Conservation (phyloP, 2,113 vertebrate genomes). For the Oryzias melastigma region DNA sequence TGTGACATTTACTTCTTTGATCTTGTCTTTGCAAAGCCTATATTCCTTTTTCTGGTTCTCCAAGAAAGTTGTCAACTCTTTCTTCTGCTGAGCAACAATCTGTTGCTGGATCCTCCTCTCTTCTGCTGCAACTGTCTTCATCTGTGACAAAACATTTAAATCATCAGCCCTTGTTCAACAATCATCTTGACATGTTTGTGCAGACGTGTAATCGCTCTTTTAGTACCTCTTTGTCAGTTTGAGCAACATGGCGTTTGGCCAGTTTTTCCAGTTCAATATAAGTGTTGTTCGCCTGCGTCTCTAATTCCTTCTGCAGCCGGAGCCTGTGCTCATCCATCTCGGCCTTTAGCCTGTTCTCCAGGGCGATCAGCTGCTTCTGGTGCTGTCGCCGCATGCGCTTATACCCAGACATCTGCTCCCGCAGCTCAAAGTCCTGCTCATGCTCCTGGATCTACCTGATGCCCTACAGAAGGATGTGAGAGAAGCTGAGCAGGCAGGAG, state of each 20-base stretch:
- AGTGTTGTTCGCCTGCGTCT: constrained; percentile 98
- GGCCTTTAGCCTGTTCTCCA: constrained; percentile 99
- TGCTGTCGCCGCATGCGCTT: constrained; percentile 99
- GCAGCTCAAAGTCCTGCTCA: constrained; percentile 99
- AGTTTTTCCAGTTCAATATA: constrained; percentile 99
- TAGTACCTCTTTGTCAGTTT: constrained; percentile 94
- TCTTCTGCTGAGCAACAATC: constrained; percentile 98
- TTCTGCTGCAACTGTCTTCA: constrained; percentile 91
- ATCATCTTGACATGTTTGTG: neutral
- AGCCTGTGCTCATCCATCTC: constrained; percentile 99
- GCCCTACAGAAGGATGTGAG: constrained; percentile 77
- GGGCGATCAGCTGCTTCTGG: constrained; percentile 99
- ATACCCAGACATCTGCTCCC: constrained; percentile 99
- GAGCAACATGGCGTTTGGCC: constrained; percentile 94
- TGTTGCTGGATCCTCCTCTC: constrained; percentile 99
- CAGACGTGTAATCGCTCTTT: neutral
- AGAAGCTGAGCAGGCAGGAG: constrained; percentile 19
- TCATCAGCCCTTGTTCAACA: constrained; percentile 2
- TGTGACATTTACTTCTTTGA: constrained; percentile 86
- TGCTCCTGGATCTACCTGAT: constrained; percentile 99
- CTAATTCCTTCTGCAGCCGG: constrained; percentile 98
- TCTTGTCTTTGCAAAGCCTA: constrained; percentile 98
- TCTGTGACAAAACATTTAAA: constrained; percentile 74
- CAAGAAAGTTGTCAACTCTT: constrained; percentile 95
- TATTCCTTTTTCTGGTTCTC: constrained; percentile 99